Base-by-base conservation (phyloP, 2,113 vertebrate species). In the Pelodiscus sinensis region DNA sequence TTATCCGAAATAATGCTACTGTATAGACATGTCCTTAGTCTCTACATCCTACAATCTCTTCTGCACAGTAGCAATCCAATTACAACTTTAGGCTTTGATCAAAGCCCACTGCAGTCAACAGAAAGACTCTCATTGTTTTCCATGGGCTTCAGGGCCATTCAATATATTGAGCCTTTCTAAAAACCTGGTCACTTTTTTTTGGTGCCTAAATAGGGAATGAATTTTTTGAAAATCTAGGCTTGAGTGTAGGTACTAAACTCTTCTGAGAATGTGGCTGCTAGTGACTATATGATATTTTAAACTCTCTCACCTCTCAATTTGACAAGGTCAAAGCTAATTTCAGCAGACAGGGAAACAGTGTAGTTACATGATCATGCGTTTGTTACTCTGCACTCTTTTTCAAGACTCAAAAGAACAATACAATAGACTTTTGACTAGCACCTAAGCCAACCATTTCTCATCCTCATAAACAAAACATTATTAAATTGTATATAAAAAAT, bases 121-220 rank as follows among this genome's bases (percentile, higher is more conserved):
- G 81, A 51, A 29, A 29, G 27, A 83, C 9, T 87, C 38, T 31
- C 19, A 12, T 4, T 9, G 60, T 62, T 51, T 56, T 75, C 25
- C 9, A 8, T 29, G 62, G 5, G 11, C 29, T 12, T 0, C 10
- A 21, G 0, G 15, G 10, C 8, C 81, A 80, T 62, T 84, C 60
- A 25, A 14, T 50, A 21, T 31, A 8, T 16, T 5, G 55, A 75
- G 55, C 2, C 6, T 60, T 56, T 19, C 24, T 50, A 22, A 73
- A 84, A 83, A 18, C 19, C n/a, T 0, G 4, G 6, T 8, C 9
- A 12, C 5, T 6, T 73, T 50, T n/a, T 60, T 71, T 86, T 82
- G 52, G 52, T 62, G 54, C 80, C 79, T 79, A 54, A 71, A 60
- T 1, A 31, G 57, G 65, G 29, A 24, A 9, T 78, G 15, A 5